phyloP scores from a whole-genome alignment of 2,113 vertebrate genomes.

The Cyphomyrus discorhynchus region DNA sequence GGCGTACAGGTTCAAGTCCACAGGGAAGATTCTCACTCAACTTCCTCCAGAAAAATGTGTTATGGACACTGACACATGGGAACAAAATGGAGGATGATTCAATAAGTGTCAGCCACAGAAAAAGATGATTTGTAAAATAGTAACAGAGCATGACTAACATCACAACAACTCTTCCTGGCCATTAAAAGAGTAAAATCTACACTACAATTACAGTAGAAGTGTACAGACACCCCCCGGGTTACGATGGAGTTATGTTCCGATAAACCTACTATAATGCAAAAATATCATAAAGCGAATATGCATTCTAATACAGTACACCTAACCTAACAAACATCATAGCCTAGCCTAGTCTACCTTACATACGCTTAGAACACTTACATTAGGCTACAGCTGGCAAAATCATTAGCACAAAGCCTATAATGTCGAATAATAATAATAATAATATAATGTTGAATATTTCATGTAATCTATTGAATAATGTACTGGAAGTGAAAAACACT shows the following conservation, averaged over 20 bases:
- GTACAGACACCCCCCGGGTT: background rate
- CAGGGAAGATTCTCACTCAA: background rate
- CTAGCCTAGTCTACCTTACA: background rate
- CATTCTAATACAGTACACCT: background rate
- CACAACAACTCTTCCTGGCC: background rate
- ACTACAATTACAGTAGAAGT: background rate
- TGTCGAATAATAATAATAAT: background rate
- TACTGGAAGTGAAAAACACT: background rate
- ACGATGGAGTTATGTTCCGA: background rate
- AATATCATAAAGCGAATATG: background rate
- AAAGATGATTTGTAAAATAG: background rate
- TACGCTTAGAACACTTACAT: background rate
- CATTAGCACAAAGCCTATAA: background rate
- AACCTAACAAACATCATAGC: background rate
- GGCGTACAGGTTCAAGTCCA: background rate
- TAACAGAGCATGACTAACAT: background rate
- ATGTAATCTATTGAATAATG: background rate
- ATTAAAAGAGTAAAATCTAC: background rate
- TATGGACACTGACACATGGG: background rate
- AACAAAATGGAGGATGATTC: background rate
- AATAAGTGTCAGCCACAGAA: background rate
- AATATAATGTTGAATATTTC: background rate
- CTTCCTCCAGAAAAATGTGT: background rate
- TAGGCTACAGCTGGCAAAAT: background rate
- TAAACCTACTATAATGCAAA: background rate